phyloP scores from a whole-genome alignment of 1,140 invertebrate genomes.

The Venturia canescens region DNA sequence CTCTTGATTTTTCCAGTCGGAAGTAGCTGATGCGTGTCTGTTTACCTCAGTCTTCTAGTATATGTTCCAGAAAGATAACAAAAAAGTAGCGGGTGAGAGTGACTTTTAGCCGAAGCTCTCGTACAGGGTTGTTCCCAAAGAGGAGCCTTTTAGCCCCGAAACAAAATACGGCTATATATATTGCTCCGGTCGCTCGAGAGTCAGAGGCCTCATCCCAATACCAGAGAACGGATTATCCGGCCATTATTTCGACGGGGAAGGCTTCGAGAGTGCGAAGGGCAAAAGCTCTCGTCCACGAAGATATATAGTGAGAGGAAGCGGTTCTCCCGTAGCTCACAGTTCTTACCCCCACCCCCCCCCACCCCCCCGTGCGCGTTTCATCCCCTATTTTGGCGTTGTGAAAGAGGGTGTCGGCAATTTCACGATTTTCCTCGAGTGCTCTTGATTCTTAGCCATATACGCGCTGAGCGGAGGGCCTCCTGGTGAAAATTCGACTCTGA shows the following conservation, averaged over 20 bases:
- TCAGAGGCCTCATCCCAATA: slow-evolving; percentile 39
- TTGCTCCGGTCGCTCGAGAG: not conserved
- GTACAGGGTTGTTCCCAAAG: slow-evolving; percentile 27
- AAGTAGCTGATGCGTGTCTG: not conserved
- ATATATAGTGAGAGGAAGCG: slow-evolving; percentile 7
- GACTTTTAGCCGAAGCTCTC: slow-evolving; percentile 25
- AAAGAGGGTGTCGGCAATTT: slow-evolving; percentile 33
- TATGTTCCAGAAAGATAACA: slow-evolving; percentile 1
- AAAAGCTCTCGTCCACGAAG: slow-evolving; percentile 13
- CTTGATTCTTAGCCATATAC: slow-evolving; percentile 23
- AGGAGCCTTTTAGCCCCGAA: slow-evolving; percentile 61
- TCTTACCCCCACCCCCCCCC: no score
- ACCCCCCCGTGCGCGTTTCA: slow-evolving; percentile 6
- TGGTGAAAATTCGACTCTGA: slow-evolving; percentile 23
- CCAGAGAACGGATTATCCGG: slow-evolving; percentile 62
- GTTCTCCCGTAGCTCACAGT: not conserved
- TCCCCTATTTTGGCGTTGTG: slow-evolving; percentile 18
- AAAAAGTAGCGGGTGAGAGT: slow-evolving; percentile 38
- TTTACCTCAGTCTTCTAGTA: not conserved
- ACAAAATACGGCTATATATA: slow-evolving; percentile 41
- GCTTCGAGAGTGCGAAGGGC: not conserved
- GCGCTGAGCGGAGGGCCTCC: not conserved
- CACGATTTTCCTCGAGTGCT: slow-evolving; percentile 25
- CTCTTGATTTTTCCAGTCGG: not conserved
- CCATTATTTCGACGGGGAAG: slow-evolving; percentile 59